phyloP scores from a whole-genome alignment of 92 coral and sea anemone genomes.

The Parazoanthus darwini region DNA sequence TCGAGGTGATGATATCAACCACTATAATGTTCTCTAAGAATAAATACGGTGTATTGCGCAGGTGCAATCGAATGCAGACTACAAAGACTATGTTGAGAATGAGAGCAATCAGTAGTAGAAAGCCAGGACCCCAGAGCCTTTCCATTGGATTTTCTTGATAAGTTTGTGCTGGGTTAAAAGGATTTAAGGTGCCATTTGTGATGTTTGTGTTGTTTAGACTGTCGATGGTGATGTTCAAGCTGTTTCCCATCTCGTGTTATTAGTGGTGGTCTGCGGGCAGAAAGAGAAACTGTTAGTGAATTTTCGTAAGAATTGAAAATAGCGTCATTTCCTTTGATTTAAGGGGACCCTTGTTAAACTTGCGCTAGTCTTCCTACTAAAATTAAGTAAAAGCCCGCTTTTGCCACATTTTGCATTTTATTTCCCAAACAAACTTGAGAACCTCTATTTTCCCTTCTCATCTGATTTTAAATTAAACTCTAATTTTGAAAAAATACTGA shows the following conservation, averaged over 20 bases:
- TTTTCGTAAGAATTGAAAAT: too few relatives aligned
- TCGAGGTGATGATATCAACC: neutral
- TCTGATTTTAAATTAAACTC: too few relatives aligned
- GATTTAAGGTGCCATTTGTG: neutral
- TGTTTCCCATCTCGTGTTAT: neutral
- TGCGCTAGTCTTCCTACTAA: too few relatives aligned
- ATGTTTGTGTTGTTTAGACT: neutral
- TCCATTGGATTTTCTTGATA: neutral
- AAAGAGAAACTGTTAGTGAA: too few relatives aligned
- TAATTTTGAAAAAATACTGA: too few relatives aligned
- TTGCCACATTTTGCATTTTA: too few relatives aligned
- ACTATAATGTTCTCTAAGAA: neutral
- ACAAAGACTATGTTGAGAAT: neutral
- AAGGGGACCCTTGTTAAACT: too few relatives aligned
- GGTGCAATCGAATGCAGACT: slow-evolving; percentile 8
- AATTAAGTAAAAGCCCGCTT: too few relatives aligned
- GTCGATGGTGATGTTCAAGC: neutral
- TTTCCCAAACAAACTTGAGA: too few relatives aligned
- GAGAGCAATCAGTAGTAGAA: neutral
- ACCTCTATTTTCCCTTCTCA: too few relatives aligned
- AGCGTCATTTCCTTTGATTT: too few relatives aligned
- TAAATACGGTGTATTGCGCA: slow-evolving; percentile 7
- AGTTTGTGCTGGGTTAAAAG: neutral
- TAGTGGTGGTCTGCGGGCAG: neutral
- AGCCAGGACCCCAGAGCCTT: slow-evolving; percentile 1